Evolutionary conservation across 1,140 invertebrate species (phyloP).

Genomic region (Manduca sexta): DNA sequence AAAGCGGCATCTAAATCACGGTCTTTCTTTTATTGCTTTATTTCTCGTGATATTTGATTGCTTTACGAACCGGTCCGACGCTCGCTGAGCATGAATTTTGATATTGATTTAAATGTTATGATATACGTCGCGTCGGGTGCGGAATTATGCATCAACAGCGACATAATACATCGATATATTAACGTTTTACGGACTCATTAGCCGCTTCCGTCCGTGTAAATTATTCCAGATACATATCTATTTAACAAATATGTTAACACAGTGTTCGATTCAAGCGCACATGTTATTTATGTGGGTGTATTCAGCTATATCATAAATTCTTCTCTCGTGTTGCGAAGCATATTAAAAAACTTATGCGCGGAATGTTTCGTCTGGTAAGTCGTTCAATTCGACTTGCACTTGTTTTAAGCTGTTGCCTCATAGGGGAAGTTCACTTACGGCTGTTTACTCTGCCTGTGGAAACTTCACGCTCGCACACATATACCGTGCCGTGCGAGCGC

Average conservation of each 20-base stretch:
- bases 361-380: too few relatives aligned
- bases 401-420: too few relatives aligned
- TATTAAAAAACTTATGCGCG: background rate
- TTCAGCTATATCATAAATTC: background rate
- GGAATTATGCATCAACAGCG: slow-evolving; percentile 6
- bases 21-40: slow-evolving; percentile 33
- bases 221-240: slow-evolving; percentile 6
- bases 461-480: background rate
- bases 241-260: slow-evolving; percentile 25
- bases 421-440: background rate
- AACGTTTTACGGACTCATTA: slow-evolving; percentile 18
- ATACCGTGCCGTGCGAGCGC: background rate
- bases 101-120: slow-evolving; percentile 18
- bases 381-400: too few relatives aligned
- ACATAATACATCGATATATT: slow-evolving; percentile 12
- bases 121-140: slow-evolving; percentile 17
- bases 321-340: background rate
- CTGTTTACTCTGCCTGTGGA: background rate
- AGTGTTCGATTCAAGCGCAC: slow-evolving; percentile 8
- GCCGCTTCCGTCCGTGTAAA: slow-evolving; percentile 13
- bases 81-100: slow-evolving; percentile 13
- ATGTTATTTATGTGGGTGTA: slow-evolving; percentile 7
- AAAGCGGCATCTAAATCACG: slow-evolving; percentile 24
- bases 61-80: slow-evolving; percentile 22
- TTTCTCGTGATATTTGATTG: slow-evolving; percentile 30